Conservation (phyloP, 1,140 invertebrate species). For the Macrobrachium rosenbergii region DNA sequence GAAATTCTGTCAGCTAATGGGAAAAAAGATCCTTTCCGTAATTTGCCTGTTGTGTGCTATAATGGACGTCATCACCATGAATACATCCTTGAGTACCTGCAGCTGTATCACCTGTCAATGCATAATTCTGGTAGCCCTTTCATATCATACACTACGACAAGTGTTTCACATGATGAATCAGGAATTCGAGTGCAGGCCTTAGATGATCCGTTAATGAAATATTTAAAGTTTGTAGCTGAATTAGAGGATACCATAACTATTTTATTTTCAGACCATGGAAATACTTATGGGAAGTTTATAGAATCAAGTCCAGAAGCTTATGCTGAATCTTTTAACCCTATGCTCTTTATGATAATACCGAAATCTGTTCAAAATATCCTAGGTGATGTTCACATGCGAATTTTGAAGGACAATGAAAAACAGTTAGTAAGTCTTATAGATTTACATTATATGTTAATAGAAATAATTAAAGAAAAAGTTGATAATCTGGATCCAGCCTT, state of each 20-base stretch:
- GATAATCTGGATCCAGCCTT: constrained; percentile 33
- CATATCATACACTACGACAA: constrained; percentile 67
- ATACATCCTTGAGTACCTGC: constrained; percentile 69
- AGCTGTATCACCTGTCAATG: constrained; percentile 67
- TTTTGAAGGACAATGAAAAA: constrained; percentile 51
- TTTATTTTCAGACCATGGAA: constrained; percentile 70
- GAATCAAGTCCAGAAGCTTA: constrained; percentile 67
- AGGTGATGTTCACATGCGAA: constrained; percentile 42
- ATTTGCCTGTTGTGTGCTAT: constrained; percentile 68
- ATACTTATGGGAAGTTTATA: constrained; percentile 69
- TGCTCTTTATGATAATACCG: constrained; percentile 58
- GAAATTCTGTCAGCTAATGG: constrained; percentile 67
- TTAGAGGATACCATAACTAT: constrained; percentile 68
- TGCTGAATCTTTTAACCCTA: constrained; percentile 69
- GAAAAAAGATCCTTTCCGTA: constrained; percentile 69
- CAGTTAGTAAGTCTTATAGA: constrained; percentile 47
- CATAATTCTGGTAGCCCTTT: constrained; percentile 61
- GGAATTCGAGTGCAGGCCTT: constrained; percentile 68
- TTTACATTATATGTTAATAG: constrained; percentile 50
- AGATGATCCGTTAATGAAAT: constrained; percentile 67
- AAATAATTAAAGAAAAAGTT: constrained; percentile 38
- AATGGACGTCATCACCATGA: constrained; percentile 69
- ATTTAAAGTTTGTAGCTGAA: constrained; percentile 45
- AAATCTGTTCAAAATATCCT: constrained; percentile 40
- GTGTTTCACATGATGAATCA: constrained; percentile 69